These are phyloP conservation scores for Polietes domitor DNA, from an alignment of 2,888 invertebrate species.

Conservation along the genomic window DNA sequence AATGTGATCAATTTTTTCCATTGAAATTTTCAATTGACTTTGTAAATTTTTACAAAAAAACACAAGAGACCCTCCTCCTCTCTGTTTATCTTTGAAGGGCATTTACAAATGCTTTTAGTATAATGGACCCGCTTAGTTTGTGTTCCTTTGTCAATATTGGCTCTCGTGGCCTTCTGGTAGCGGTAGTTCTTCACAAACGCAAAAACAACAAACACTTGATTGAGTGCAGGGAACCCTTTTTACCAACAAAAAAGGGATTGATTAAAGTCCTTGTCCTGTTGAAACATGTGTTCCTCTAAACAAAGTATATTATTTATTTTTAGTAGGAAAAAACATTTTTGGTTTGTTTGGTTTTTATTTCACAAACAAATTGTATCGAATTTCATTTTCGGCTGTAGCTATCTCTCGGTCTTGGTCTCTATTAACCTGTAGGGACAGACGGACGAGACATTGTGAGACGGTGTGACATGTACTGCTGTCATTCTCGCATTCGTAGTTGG, in stretches of 20 bases:
- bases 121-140: constrained; percentile 33
- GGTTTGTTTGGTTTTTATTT: constrained; percentile 24
- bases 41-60: neutral
- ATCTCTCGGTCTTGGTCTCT: neutral
- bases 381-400: constrained; percentile 1
- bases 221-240: neutral
- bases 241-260: neutral
- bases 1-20: constrained; percentile 6
- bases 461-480: neutral
- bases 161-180: neutral
- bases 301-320: constrained; percentile 8
- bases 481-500: neutral
- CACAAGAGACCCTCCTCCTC: neutral
- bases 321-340: neutral
- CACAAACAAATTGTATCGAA: constrained; percentile 17
- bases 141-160: constrained; percentile 3
- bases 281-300: constrained; percentile 37
- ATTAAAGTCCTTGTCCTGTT: constrained; percentile 47
- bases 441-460: neutral
- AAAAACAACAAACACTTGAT: constrained; percentile 21
- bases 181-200: neutral
- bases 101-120: constrained; percentile 15
- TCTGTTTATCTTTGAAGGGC: neutral
- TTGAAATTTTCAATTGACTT: constrained; percentile 19
- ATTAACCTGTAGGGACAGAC: constrained; percentile 9